Conservation (phyloP, 2,888 invertebrate species). For the Isotomurus palustris region DNA sequence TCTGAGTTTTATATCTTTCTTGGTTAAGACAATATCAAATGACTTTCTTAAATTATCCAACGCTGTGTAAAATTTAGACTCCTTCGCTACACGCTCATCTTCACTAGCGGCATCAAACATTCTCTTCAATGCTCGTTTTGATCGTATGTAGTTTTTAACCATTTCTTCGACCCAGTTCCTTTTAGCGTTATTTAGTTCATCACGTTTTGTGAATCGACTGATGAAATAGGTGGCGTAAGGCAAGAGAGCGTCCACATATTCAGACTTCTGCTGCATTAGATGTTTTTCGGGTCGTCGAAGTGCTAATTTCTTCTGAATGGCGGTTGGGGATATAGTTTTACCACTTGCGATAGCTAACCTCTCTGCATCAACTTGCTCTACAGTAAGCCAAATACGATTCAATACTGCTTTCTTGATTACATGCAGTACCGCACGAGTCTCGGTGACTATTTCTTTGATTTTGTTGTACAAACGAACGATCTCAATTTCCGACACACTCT, state of each 20-base stretch:
- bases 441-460: background rate
- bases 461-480: background rate
- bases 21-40: slow-evolving; percentile 10
- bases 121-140: background rate
- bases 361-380: background rate
- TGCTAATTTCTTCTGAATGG: background rate
- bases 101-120: slow-evolving; percentile 1
- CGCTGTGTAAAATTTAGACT: slow-evolving; percentile 9
- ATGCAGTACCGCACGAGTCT: background rate
- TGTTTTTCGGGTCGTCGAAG: background rate
- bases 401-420: slow-evolving; percentile 1
- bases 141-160: background rate
- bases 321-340: background rate
- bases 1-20: slow-evolving; percentile 11
- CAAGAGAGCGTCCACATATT: slow-evolving; percentile 9
- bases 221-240: slow-evolving; percentile 13
- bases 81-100: background rate
- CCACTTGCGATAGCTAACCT: background rate
- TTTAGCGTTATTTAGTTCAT: slow-evolving; percentile 6
- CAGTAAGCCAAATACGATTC: background rate
- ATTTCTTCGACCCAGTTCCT: background rate
- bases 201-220: slow-evolving; percentile 2
- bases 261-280: background rate
- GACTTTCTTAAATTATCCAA: slow-evolving; percentile 10
- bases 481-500: background rate